A percentile compares a stretch with the other conserved stretches of the same genome.
Evolutionary conservation across 2,888 invertebrate genomes (phyloP).

Genomic region (Balanococcus diminutus): DNA sequence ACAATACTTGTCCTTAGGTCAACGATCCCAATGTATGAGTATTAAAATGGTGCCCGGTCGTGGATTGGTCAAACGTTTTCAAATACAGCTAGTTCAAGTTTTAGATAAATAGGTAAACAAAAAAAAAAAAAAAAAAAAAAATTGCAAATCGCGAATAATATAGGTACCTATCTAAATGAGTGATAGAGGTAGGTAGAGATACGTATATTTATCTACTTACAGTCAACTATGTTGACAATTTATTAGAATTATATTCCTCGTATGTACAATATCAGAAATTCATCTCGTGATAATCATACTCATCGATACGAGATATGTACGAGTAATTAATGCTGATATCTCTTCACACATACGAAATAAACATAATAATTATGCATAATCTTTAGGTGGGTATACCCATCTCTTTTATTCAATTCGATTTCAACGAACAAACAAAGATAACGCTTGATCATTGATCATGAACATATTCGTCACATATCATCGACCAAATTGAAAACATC

Average conservation of each 20-base stretch:
- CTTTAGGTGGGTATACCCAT: no score
- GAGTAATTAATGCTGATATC: background rate
- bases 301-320: background rate
- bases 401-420: background rate
- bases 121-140: background rate
- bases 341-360: background rate
- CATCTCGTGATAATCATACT: background rate
- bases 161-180: no score
- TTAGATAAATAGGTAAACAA: background rate
- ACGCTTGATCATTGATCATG: background rate
- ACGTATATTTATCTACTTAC: no score
- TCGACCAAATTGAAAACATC: slow-evolving; percentile 7
- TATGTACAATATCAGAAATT: no score
- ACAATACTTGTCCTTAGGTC: background rate
- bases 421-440: background rate
- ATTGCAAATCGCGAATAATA: no score
- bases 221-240: no score
- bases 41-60: background rate
- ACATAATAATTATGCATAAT: background rate
- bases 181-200: no score
- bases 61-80: background rate
- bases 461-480: background rate
- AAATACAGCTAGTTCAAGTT: background rate
- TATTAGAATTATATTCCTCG: no score
- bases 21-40: background rate